A percentile compares a stretch with the other conserved stretches of the same genome.
phyloP scores from a whole-genome alignment of 2,113 vertebrate genomes.

The Festucalex cinctus region DNA sequence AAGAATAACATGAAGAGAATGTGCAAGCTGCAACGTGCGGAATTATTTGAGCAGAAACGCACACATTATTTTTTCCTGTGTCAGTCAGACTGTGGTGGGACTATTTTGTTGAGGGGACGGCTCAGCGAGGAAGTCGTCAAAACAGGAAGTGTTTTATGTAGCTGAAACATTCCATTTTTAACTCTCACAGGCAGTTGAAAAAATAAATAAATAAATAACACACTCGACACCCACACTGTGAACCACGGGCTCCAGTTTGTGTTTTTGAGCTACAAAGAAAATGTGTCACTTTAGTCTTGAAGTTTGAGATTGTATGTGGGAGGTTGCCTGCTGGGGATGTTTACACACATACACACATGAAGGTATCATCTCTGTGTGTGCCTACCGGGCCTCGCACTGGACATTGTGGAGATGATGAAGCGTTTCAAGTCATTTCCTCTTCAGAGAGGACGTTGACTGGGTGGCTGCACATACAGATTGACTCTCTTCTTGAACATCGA shows the following conservation, averaged over 20 bases:
- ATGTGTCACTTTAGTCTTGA: background rate
- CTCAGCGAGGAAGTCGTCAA: conserved; percentile 55
- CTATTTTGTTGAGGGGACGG: conserved; percentile 38
- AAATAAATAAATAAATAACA: conserved; percentile 60
- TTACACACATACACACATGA: background rate
- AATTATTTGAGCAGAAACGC: conserved; percentile 26
- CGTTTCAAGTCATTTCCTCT: conserved; percentile 60
- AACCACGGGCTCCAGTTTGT: conserved; percentile 15
- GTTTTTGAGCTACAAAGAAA: background rate
- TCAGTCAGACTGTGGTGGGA: conserved; percentile 38
- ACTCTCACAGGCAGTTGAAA: conserved; percentile 57
- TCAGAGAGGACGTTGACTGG: conserved; percentile 36
- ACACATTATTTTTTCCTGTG: conserved; percentile 14
- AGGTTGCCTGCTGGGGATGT: background rate
- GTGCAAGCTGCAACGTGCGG: background rate
- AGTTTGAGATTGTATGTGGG: background rate
- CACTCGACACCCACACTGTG: conserved; percentile 34
- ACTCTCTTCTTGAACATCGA: conserved; percentile 10
- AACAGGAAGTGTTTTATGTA: conserved; percentile 73
- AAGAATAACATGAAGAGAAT: background rate
- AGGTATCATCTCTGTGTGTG: conserved; percentile 10
- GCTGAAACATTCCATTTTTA: conserved; percentile 75
- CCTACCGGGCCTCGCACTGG: background rate
- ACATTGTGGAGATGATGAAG: conserved; percentile 25
- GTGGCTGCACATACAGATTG: conserved; percentile 17